Evolutionary conservation across 2,797 vertebrate genomes (phyloP).

Genomic region (Micropoecilia bifurca): DNA sequence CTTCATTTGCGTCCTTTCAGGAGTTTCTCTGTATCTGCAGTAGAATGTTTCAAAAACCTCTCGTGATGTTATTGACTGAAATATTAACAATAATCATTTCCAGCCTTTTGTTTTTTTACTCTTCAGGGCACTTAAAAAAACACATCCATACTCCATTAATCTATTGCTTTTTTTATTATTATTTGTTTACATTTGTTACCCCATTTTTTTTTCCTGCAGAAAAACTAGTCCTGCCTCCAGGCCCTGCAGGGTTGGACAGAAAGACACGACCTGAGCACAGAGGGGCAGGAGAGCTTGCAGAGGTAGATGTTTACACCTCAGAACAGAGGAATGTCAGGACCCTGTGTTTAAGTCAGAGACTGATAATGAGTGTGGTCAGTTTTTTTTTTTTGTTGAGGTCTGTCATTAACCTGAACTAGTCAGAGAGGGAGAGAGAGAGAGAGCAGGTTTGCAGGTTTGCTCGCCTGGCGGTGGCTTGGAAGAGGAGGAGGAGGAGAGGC

Average conservation of each 20-base stretch:
- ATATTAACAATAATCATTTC: neutral
- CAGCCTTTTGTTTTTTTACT: neutral
- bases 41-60: neutral
- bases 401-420: constrained; percentile 78
- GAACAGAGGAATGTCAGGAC: constrained; percentile 73
- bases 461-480: constrained; percentile 22
- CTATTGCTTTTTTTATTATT: neutral
- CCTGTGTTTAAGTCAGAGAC: constrained; percentile 74
- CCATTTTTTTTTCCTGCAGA: neutral
- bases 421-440: constrained; percentile 12
- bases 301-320: constrained; percentile 79
- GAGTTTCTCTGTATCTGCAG: neutral
- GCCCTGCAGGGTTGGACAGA: constrained; percentile 11
- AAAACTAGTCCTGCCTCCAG: constrained; percentile 7
- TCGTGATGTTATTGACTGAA: neutral
- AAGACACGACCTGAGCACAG: constrained; percentile 8
- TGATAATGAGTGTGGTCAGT: constrained; percentile 81
- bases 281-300: constrained; percentile 38
- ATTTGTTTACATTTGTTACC: neutral
- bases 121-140: neutral
- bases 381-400: constrained; percentile 51
- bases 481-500: constrained; percentile 35
- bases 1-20: neutral
- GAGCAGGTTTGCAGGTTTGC: constrained; percentile 29
- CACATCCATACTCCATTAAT: neutral